These are phyloP conservation scores for Onychostoma macrolepis DNA, from an alignment of 2,113 vertebrate genomes.

Conservation along the genomic window DNA sequence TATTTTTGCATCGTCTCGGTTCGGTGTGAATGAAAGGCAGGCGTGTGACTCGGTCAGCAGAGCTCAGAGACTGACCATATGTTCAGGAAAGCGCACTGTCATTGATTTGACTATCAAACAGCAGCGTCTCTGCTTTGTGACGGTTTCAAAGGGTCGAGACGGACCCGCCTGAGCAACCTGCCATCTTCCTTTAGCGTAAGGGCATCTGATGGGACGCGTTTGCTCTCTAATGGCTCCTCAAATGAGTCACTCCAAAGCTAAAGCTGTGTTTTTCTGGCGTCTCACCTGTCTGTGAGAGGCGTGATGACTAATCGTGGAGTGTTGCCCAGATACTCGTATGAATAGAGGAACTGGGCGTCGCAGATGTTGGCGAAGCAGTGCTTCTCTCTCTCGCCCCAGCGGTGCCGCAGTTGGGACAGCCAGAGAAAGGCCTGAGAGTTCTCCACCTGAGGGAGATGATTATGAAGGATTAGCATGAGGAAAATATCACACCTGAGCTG, in stretches of 20 bases:
- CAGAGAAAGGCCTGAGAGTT: constrained; percentile 90
- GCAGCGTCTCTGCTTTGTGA: constrained; percentile 71
- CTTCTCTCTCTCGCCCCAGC: constrained; percentile 85
- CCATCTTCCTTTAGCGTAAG: constrained; percentile 43
- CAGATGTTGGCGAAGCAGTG: constrained; percentile 95
- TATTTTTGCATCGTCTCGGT: neutral
- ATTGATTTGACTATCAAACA: constrained; percentile 70
- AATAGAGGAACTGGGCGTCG: constrained; percentile 92
- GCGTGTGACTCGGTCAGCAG: constrained; percentile 54
- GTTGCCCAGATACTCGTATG: constrained; percentile 96
- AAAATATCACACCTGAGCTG: constrained; percentile 45
- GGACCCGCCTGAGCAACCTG: constrained; percentile 59
- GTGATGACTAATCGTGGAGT: constrained; percentile 95
- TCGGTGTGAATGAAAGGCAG: constrained; percentile 51
- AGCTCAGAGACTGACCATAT: constrained; percentile 68
- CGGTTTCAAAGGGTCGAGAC: constrained; percentile 69
- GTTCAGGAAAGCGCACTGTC: constrained; percentile 60
- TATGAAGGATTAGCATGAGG: constrained; percentile 20
- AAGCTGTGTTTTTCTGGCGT: neutral
- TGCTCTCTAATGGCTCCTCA: constrained; percentile 25
- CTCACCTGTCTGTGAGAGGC: constrained; percentile 92
- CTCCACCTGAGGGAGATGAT: constrained; percentile 80
- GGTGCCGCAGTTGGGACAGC: constrained; percentile 93
- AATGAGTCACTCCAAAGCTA: neutral
- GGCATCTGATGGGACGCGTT: constrained; percentile 42